Conservation (phyloP, 2,888 invertebrate genomes). For the Coleophora flavipennella region DNA sequence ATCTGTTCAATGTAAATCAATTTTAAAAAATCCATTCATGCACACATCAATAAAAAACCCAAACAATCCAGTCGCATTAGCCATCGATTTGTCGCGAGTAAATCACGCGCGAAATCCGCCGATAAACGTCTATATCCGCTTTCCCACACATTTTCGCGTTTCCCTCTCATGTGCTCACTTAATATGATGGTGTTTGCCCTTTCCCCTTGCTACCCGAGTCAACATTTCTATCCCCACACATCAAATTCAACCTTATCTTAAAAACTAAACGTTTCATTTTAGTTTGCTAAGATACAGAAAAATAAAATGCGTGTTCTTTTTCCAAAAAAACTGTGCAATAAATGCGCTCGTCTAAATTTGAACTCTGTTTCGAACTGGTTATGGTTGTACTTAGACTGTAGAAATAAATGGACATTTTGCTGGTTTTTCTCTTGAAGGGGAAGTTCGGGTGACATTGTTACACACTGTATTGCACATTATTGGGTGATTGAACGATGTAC, state of each 20-base stretch:
- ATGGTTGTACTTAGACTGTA: conserved; percentile 15
- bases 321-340: conserved; percentile 23
- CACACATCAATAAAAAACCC: neutral
- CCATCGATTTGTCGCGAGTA: conserved; percentile 64
- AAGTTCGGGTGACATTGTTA: conserved; percentile 64
- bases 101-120: conserved; percentile 70
- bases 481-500: conserved; percentile 69
- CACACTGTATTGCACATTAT: conserved; percentile 71
- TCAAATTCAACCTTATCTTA: conserved; percentile 18
- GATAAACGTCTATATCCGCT: conserved; percentile 72
- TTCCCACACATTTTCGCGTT: conserved; percentile 71
- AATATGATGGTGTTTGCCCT: conserved; percentile 70
- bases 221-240: conserved; percentile 21
- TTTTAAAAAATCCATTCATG: too few relatives aligned
- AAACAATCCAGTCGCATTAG: conserved; percentile 34
- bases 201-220: conserved; percentile 36
- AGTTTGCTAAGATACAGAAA: conserved; percentile 9
- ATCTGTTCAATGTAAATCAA: too few relatives aligned
- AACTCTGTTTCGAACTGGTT: neutral
- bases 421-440: conserved; percentile 29
- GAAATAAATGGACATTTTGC: conserved; percentile 13
- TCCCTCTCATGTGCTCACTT: conserved; percentile 73
- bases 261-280: neutral
- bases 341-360: neutral
- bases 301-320: conserved; percentile 51